Conservation (phyloP, 2,113 vertebrate genomes). For the Engystomops pustulosus region DNA sequence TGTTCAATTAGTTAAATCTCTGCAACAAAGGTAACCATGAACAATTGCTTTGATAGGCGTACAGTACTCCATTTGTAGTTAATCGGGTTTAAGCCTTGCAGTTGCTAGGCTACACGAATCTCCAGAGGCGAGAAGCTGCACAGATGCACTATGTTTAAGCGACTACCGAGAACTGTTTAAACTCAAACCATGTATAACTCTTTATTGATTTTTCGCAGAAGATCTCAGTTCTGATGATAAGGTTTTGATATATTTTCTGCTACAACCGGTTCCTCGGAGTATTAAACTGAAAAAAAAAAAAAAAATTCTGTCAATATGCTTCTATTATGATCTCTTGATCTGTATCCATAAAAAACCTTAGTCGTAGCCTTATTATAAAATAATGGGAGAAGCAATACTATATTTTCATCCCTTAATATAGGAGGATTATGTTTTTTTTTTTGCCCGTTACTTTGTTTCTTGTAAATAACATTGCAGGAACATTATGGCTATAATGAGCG, state of each 20-base stretch:
- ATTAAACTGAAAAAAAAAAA: constrained; percentile 79
- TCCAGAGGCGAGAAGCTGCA: constrained; percentile 84
- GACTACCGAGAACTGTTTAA: constrained; percentile 99
- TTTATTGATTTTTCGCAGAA: constrained; percentile 99
- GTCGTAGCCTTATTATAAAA: constrained; percentile 92
- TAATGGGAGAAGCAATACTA: constrained; percentile 85
- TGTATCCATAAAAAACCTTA: constrained; percentile 97
- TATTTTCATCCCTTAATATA: constrained; percentile 65
- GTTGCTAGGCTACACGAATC: constrained; percentile 88
- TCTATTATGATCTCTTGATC: constrained; percentile 99
- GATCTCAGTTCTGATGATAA: constrained; percentile 98
- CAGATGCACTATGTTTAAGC: constrained; percentile 96
- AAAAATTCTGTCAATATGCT: constrained; percentile 97
- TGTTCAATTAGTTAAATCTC: constrained; percentile 88
- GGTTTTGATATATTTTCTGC: constrained; percentile 99
- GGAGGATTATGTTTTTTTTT: constrained; percentile 63
- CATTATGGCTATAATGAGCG: constrained; percentile 74
- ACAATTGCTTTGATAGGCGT: constrained; percentile 87
- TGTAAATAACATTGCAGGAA: constrained; percentile 76
- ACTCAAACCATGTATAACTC: constrained; percentile 99
- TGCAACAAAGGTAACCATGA: constrained; percentile 86
- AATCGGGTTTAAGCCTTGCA: constrained; percentile 88
- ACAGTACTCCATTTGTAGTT: constrained; percentile 91
- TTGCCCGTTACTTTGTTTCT: constrained; percentile 62
- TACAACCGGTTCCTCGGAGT: constrained; percentile 89